These are phyloP conservation scores for Pantala flavescens DNA, from an alignment of 1,140 invertebrate species.

Conservation along the genomic window DNA sequence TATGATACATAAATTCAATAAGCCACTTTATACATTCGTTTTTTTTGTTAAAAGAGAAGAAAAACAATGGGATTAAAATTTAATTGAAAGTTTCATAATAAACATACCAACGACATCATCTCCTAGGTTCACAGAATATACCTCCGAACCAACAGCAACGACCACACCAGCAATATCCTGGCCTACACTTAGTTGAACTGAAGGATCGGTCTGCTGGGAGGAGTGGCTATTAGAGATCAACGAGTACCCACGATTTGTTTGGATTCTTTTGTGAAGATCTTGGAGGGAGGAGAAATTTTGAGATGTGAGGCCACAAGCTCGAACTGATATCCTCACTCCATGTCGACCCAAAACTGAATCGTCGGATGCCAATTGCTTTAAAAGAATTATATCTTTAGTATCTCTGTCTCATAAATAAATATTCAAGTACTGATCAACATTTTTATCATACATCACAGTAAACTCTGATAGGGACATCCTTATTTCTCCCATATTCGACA, in stretches of 20 bases:
- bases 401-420: too few relatives aligned
- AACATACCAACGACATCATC: constrained; percentile 38
- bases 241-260: neutral
- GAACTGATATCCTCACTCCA: neutral
- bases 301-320: neutral
- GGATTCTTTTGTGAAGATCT: neutral
- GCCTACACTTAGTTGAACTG: constrained; percentile 25
- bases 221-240: neutral
- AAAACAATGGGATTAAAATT: too few relatives aligned
- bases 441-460: neutral
- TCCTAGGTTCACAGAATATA: constrained; percentile 33
- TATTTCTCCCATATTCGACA: neutral
- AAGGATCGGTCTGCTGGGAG: neutral
- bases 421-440: too few relatives aligned
- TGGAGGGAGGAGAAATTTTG: neutral
- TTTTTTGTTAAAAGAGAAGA: too few relatives aligned
- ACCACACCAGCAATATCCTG: constrained; percentile 38
- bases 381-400: neutral
- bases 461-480: neutral
- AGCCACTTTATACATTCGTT: too few relatives aligned
- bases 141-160: constrained; percentile 32
- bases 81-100: neutral
- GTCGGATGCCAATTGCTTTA: neutral
- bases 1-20: too few relatives aligned
- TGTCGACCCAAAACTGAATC: neutral